Evolutionary conservation across 2,797 vertebrate species (phyloP), one percentile per base, ranked within the genome.

Genomic region (Sylvilagus floridanus): DNA sequence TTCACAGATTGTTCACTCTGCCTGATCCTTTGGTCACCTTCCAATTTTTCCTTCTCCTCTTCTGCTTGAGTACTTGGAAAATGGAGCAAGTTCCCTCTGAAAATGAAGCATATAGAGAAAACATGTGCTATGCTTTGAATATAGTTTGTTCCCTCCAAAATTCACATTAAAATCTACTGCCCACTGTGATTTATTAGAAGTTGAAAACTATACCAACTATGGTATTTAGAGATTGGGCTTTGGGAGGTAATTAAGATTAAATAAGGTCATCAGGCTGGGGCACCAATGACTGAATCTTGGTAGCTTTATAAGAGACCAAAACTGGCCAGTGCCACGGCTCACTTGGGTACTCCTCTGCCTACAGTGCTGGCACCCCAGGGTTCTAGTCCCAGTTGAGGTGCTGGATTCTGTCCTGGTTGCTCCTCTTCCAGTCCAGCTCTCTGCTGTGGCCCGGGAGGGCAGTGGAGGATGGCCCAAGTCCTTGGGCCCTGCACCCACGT

Each of bases 11-110:
- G 98, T 37, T 95, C 97, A 81, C 76, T 95, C 77, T 97, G 97
- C 83, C 90, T 93, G 0, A 91, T 76, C 32, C 88, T 83, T 11
- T 88, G 88, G 76, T 91, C 78, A 83, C 35, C 73, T 12, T 97
- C 97, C 0, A 92, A 79, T 94, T 97, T 97, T 88, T 94, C 97
- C 85, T 96, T 97, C 35, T 97, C 97, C 22, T 89, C 87, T 50
- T 96, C 96, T 89, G 98, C 98, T 91, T 98, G 97, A 50, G 95
- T 84, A 79, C 83, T 97, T 35, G 99, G 97, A 16, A 99, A 98
- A 93, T 95, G 88, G 30, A 98, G 98, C 63, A 98, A 97, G 90
- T 98, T 98, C 30, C 93, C 98, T 97, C 99, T 99, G 96, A 94
- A 98, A 98, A 97, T 37, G 85, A 97, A 96, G 93, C 94, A 97